Evolutionary conservation across 2,888 invertebrate genomes (phyloP).

Genomic region (Leuctra nigra): DNA sequence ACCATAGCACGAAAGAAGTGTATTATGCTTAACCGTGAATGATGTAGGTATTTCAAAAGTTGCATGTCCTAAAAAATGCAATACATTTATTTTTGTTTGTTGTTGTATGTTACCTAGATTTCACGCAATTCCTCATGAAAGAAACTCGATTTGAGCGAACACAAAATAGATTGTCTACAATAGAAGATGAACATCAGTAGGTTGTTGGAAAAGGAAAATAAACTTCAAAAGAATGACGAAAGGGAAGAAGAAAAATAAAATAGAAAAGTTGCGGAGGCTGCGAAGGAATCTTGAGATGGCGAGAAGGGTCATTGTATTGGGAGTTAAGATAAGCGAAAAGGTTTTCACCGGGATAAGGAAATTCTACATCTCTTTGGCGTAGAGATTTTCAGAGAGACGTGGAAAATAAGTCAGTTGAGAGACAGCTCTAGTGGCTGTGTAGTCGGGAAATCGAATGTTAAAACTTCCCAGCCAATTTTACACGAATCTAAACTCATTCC

Average conservation of each 20-base stretch:
- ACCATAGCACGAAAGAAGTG: background rate
- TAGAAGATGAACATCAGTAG: background rate
- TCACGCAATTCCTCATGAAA: background rate
- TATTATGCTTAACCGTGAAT: background rate
- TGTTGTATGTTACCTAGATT: background rate
- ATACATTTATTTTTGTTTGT: background rate
- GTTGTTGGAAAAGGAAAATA: constrained; percentile 1
- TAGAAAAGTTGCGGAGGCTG: background rate
- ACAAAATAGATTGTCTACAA: constrained; percentile 8
- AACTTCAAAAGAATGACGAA: background rate
- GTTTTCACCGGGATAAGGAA: too few relatives aligned
- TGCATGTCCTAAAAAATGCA: background rate
- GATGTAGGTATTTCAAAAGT: too few relatives aligned
- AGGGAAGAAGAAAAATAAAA: background rate
- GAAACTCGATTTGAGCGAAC: constrained; percentile 4
- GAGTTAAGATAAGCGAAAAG: too few relatives aligned
- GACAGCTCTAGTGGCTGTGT: too few relatives aligned
- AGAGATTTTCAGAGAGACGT: too few relatives aligned
- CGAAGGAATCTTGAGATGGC: too few relatives aligned
- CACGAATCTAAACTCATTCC: too few relatives aligned
- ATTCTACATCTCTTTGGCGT: too few relatives aligned
- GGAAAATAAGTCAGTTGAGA: too few relatives aligned
- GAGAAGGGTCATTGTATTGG: too few relatives aligned
- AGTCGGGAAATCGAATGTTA: too few relatives aligned
- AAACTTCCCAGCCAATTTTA: too few relatives aligned